phyloP scores from a whole-genome alignment of 1,140 invertebrate genomes.

The Harpegnathos saltator region DNA sequence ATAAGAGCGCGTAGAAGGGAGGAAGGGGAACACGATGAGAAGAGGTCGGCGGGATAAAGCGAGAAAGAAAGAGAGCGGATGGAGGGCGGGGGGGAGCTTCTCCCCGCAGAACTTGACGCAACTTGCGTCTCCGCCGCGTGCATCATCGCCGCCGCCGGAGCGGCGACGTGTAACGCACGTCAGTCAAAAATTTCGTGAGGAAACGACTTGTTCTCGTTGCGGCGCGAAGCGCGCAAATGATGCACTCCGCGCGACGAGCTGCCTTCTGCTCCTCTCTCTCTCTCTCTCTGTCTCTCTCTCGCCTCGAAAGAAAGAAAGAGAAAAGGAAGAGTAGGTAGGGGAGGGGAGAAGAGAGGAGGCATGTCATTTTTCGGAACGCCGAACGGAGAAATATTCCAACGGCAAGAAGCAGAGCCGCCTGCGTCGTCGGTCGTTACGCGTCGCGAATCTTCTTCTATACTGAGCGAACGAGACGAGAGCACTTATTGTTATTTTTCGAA shows the following conservation, averaged over 20 bases:
- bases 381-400: neutral
- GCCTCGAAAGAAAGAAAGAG: too few relatives aligned
- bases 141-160: conserved; percentile 39
- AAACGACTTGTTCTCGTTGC: conserved; percentile 32
- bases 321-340: too few relatives aligned
- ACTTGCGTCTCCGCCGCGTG: conserved; percentile 36
- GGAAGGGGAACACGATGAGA: too few relatives aligned
- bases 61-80: conserved; percentile 32
- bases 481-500: neutral
- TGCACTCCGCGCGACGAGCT: neutral
- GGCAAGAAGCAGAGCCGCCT: neutral
- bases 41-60: neutral
- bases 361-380: neutral
- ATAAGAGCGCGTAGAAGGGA: neutral
- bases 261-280: neutral
- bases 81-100: too few relatives aligned
- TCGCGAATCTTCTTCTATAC: too few relatives aligned
- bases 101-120: conserved; percentile 41
- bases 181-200: conserved; percentile 36
- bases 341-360: too few relatives aligned
- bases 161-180: conserved; percentile 19
- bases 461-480: neutral
- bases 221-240: neutral
- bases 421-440: neutral
- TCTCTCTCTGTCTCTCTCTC: too few relatives aligned